Percentiles rank a stretch among this genome's conserved stretches.
Evolutionary conservation across 2,797 vertebrate species (phyloP).

Genomic region (Coregonus ussuriensis): DNA sequence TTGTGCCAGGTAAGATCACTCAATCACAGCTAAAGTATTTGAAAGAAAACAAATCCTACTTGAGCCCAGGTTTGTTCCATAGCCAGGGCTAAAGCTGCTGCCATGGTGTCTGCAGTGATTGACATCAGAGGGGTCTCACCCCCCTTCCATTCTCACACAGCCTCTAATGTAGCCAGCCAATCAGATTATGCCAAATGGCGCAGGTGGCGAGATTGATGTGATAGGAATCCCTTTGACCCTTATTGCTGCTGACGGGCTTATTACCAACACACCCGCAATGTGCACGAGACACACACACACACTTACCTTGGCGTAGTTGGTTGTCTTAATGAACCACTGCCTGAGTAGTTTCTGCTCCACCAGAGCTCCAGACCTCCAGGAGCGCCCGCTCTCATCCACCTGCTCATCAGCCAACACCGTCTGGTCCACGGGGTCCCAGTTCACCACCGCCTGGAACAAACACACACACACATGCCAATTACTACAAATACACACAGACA

Average conservation of each 20-base stretch:
- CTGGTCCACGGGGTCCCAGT: slow-evolving; percentile 97
- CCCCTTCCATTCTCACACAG: not conserved
- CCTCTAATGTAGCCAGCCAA: not conserved
- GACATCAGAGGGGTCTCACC: slow-evolving; percentile 38
- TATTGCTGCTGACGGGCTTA: no score
- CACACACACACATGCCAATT: slow-evolving; percentile 15
- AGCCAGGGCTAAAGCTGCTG: slow-evolving; percentile 34
- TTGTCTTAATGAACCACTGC: slow-evolving; percentile 98
- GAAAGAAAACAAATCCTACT: not conserved
- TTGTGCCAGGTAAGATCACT: not conserved
- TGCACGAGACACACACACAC: slow-evolving; percentile 1
- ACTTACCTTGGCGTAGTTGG: slow-evolving; percentile 88
- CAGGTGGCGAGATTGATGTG: not conserved
- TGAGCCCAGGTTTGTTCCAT: slow-evolving; percentile 35
- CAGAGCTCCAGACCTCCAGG: slow-evolving; percentile 95
- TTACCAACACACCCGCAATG: no score
- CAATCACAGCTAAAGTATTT: no score
- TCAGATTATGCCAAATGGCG: not conserved
- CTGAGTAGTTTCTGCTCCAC: slow-evolving; percentile 94
- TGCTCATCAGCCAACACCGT: slow-evolving; percentile 97
- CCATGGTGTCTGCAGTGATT: slow-evolving; percentile 57
- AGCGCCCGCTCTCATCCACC: slow-evolving; percentile 90
- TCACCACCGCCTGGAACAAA: slow-evolving; percentile 86
- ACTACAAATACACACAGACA: slow-evolving; percentile 6
- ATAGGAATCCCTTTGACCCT: no score